Conservation (phyloP, 92 coral and sea anemone genomes). For the Ricordea florida region DNA sequence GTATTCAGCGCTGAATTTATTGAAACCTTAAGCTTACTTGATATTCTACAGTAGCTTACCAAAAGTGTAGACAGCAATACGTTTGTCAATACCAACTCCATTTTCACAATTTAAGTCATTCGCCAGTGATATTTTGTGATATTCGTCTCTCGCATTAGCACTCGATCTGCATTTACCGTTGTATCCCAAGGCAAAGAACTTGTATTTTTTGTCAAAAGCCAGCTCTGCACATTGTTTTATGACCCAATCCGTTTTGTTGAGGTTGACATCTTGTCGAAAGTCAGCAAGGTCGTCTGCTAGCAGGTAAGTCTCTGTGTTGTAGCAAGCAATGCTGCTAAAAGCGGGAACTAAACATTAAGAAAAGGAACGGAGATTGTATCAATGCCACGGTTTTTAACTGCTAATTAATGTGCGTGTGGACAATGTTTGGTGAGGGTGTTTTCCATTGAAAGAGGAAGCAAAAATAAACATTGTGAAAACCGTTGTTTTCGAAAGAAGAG, state of each 20-base stretch:
- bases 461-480: no score
- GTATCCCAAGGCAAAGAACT: conserved; percentile 40
- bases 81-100: conserved; percentile 37
- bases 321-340: conserved; percentile 13
- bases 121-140: background rate
- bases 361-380: no score
- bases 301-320: background rate
- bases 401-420: no score
- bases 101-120: conserved; percentile 4
- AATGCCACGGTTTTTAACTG: no score
- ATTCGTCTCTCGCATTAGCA: background rate
- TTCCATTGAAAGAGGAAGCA: no score
- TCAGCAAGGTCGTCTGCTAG: background rate
- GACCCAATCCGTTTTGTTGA: background rate
- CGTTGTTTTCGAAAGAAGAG: no score
- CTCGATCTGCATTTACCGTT: conserved; percentile 47
- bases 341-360: background rate
- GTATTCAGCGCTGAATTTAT: no score
- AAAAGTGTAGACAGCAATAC: conserved; percentile 38
- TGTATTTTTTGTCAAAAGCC: conserved; percentile 38
- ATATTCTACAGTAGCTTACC: no score
- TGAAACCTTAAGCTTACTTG: no score
- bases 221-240: conserved; percentile 23
- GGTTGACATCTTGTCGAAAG: background rate
- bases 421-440: no score